phyloP scores from a whole-genome alignment of 2,888 invertebrate species.

The Apodemia hepburni region DNA sequence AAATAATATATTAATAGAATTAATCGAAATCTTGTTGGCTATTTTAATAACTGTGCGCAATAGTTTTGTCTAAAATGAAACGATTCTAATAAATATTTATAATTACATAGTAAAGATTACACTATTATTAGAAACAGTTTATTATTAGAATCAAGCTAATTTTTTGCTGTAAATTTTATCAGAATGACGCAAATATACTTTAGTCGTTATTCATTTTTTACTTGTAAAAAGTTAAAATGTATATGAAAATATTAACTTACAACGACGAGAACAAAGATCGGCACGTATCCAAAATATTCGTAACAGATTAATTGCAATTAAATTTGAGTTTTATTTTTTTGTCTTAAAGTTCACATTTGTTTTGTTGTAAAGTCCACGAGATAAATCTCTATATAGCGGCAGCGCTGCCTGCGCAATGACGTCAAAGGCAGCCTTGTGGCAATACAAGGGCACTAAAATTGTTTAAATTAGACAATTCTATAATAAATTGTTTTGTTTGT shows the following conservation, averaged over 20 bases:
- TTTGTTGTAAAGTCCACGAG: not conserved
- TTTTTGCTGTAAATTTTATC: too few relatives aligned
- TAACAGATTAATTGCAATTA: not conserved
- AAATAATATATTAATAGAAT: too few relatives aligned
- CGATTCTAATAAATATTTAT: too few relatives aligned
- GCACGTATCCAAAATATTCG: not conserved
- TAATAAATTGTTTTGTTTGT: constrained; percentile 37
- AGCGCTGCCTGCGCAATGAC: constrained; percentile 17
- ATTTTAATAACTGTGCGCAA: too few relatives aligned
- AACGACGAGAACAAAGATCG: not conserved
- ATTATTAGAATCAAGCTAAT: too few relatives aligned
- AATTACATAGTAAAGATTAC: too few relatives aligned
- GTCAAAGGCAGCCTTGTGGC: constrained; percentile 22
- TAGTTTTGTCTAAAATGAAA: too few relatives aligned
- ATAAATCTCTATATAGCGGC: not conserved
- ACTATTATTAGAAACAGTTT: too few relatives aligned
- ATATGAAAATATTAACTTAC: not conserved
- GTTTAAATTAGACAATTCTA: constrained; percentile 52
- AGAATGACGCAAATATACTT: not conserved
- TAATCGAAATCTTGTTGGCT: too few relatives aligned
- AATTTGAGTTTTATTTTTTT: not conserved
- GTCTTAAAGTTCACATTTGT: not conserved
- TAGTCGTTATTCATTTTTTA: not conserved
- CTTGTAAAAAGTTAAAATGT: not conserved
- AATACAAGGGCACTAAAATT: constrained; percentile 41